phyloP scores from a whole-genome alignment of 1,140 invertebrate species.

The Lepidurus packardi region DNA sequence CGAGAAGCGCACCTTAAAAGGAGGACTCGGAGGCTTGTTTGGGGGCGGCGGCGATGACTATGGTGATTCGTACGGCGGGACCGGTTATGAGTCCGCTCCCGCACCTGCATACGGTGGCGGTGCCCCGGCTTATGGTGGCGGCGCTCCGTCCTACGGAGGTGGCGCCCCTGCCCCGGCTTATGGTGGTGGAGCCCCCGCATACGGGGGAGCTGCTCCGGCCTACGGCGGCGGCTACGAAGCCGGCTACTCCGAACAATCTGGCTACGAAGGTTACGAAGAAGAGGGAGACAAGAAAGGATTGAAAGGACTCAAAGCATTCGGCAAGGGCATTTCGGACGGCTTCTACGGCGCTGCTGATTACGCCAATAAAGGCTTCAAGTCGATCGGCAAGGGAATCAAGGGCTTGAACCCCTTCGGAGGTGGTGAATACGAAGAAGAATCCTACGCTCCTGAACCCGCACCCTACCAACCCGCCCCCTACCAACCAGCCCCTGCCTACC shows the following conservation, averaged over 20 bases:
- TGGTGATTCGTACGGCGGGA: background rate
- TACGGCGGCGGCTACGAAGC: background rate
- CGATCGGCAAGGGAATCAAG: conserved; percentile 5
- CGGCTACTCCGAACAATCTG: background rate
- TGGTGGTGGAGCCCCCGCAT: background rate
- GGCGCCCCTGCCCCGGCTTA: background rate
- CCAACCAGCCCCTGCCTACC: background rate
- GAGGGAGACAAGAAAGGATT: background rate
- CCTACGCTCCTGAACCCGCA: background rate
- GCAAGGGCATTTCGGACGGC: background rate
- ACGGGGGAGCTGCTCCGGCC: background rate
- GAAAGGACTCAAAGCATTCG: background rate
- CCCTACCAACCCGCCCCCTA: background rate
- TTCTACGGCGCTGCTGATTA: background rate
- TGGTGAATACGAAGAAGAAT: conserved; percentile 13
- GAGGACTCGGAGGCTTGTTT: conserved; percentile 10
- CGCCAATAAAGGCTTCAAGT: background rate
- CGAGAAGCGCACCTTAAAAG: conserved; percentile 18
- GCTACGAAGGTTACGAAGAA: background rate
- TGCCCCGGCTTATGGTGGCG: background rate
- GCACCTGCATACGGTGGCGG: background rate
- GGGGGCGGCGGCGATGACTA: background rate
- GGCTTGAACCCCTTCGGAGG: conserved; percentile 5
- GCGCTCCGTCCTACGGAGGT: background rate
- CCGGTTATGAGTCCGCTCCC: background rate